phyloP scores from a whole-genome alignment of 1,140 invertebrate species.

The Heliconius eleuchia region DNA sequence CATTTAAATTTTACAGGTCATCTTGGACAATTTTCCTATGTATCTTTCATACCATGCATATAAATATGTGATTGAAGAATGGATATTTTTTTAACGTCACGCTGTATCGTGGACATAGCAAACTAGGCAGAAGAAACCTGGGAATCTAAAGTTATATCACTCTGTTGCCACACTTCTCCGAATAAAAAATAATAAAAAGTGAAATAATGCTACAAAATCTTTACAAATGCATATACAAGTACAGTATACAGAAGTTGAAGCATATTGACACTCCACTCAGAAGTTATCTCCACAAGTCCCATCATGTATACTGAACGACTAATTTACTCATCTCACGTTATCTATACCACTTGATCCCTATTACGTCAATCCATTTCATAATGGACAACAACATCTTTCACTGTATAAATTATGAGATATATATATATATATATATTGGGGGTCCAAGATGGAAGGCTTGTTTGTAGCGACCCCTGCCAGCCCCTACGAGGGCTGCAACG shows the following conservation, averaged over 20 bases:
- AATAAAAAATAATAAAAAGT: not conserved
- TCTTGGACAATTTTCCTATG: too few relatives aligned
- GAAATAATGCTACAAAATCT: not conserved
- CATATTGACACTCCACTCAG: slow-evolving; percentile 51
- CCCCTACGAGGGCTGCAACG: too few relatives aligned
- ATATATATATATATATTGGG: not conserved
- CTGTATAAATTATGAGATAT: not conserved
- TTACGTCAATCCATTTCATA: slow-evolving; percentile 19
- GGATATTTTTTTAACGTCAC: too few relatives aligned
- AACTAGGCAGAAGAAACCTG: not conserved
- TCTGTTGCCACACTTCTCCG: not conserved
- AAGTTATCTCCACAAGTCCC: slow-evolving; percentile 17
- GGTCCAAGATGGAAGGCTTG: too few relatives aligned
- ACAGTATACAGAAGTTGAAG: slow-evolving; percentile 19
- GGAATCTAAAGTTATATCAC: not conserved
- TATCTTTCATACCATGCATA: too few relatives aligned
- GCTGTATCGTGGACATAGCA: too few relatives aligned
- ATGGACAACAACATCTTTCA: not conserved
- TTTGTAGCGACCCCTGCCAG: too few relatives aligned
- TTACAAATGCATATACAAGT: not conserved
- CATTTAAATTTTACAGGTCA: too few relatives aligned
- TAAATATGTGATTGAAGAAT: too few relatives aligned
- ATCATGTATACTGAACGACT: slow-evolving; percentile 14
- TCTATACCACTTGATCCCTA: slow-evolving; percentile 24
- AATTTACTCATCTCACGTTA: slow-evolving; percentile 19